Evolutionary conservation across 2,888 invertebrate species (phyloP), one percentile per base, ranked within the genome.

Genomic region (Himalopsyche tibetana): DNA sequence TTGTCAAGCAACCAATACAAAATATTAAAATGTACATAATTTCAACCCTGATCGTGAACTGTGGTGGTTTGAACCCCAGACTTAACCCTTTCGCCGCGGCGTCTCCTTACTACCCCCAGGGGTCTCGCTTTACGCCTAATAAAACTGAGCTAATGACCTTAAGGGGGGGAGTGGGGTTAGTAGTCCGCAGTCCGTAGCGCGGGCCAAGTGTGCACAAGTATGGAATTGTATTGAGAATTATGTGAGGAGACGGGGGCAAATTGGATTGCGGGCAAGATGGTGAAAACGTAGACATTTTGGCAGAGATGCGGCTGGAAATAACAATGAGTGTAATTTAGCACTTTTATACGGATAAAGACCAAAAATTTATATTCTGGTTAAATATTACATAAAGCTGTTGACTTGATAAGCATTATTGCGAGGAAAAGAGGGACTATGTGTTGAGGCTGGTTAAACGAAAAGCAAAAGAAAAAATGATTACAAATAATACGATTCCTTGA

Each of bases 41-140:
- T 28, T 28, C 74, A 74, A 38, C 74, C 74, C 74, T 74, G 74
- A 36, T 38, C 63, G 63, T 28, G 28, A 8, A 19, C 11, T 19
- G 63, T 74, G 74, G 74, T 36, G 74, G 74, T 74, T 51, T 74
- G 74, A 74, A 74, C 74, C 74, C 74, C 74, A 74, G 74, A 74
- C 74, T 74, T 74, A 74, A 74, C 74, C 74, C 74, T 74, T 74
- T 74, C 74, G 74, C 74, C 38, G 74, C 74, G 74, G 74, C 36
- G 38, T 74, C 74, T 74, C 74, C 74, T 74, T 74, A 74, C 74
- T 74, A 36, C 74, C 74, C 74, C 74, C 74, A 74, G 36, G 74
- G 74, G 74, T 74, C 74, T 74, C 74, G 74, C 74, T 74, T 74
- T 74, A 74, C 74, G 74, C 74, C 74, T 74, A 74, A 74, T 74